These are phyloP conservation scores for Lysandra bellargus DNA, from an alignment of 2,888 invertebrate genomes.

Conservation along the genomic window DNA sequence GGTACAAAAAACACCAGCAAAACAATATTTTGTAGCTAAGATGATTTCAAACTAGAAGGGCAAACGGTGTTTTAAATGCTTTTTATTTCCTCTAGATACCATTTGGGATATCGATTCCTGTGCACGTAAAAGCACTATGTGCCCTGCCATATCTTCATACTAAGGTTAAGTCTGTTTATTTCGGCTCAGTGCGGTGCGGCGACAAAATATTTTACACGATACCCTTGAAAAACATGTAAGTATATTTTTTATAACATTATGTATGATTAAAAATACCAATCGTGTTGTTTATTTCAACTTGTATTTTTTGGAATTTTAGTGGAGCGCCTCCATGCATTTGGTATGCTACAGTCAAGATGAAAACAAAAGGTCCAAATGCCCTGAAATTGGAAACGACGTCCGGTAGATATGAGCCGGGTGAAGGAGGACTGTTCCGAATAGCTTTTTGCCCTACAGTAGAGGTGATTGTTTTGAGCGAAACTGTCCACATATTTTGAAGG, in stretches of 20 bases:
- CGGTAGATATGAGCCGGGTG: constrained; percentile 73
- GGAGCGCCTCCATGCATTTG: constrained; percentile 80
- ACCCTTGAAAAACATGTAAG: constrained; percentile 80
- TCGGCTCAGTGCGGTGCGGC: constrained; percentile 81
- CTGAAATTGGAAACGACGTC: constrained; percentile 63
- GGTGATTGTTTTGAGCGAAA: constrained; percentile 45
- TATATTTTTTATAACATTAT: neutral
- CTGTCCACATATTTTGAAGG: no score
- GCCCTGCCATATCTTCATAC: constrained; percentile 79
- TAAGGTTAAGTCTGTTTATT: constrained; percentile 68
- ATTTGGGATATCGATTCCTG: constrained; percentile 81
- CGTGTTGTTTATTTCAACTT: neutral
- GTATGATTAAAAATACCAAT: neutral
- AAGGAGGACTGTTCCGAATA: constrained; percentile 74
- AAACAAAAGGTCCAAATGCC: constrained; percentile 56
- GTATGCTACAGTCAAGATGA: constrained; percentile 67
- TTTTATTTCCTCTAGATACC: constrained; percentile 63
- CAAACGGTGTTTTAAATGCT: neutral
- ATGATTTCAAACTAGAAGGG: constrained; percentile 27
- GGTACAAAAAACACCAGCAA: neutral
- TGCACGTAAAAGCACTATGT: constrained; percentile 78
- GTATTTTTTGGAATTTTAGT: constrained; percentile 52
- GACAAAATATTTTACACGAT: constrained; percentile 77
- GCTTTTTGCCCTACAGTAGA: constrained; percentile 80
- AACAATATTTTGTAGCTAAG: neutral